Evolutionary conservation across 2,797 vertebrate genomes (phyloP), one percentile per base, ranked within the genome.

Genomic region (Mormyrus hasselquistii): DNA sequence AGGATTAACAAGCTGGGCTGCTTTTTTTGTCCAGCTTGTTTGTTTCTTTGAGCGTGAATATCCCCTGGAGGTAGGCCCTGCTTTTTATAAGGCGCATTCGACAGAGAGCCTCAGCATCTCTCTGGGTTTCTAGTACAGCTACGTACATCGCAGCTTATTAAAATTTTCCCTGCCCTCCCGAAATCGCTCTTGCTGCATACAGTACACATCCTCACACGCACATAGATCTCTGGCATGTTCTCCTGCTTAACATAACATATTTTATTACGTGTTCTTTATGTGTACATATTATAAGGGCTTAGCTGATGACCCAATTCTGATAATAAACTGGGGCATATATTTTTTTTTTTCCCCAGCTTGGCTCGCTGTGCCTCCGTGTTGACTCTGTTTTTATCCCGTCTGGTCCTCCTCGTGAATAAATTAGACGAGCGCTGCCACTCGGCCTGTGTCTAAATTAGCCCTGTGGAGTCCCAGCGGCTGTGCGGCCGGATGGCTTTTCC

Each of bases 251-350:
- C 25, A 14, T 44, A 22, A 29, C 38, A 25, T 62, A 47, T 85
- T 59, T 59, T 25, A 62, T 88, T n/a, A 79, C 49, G 41, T 38
- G 41, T 41, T 38, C 47, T 52, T 76, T 88, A 52, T 76, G 87
- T 25, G 85, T 29, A 69, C 25, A 4, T 29, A 12, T 29, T 79
- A 34, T 55, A 57, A 89, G 38, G 22, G 29, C 34, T 86, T 86
- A 4, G 29, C 49, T 19, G 84, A 12, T 86, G 84, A 89, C 83
- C 88, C 62, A 86, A 25, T 86, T 89, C 41, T 25, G n/a, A 2
- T 3, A 53, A 22, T n/a, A 83, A 88, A 88, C 59, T 88, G 89
- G 86, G 73, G 53, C 88, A 59, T 8, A 2, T 79, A 79, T 44
- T n/a, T 88, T 88, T 59, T 84, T 84, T 83, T 16, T 84, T 83